Percentiles rank a stretch among this genome's conserved stretches.
Conservation (phyloP, 2,797 vertebrate genomes). For the Moxostoma hubbsi region DNA sequence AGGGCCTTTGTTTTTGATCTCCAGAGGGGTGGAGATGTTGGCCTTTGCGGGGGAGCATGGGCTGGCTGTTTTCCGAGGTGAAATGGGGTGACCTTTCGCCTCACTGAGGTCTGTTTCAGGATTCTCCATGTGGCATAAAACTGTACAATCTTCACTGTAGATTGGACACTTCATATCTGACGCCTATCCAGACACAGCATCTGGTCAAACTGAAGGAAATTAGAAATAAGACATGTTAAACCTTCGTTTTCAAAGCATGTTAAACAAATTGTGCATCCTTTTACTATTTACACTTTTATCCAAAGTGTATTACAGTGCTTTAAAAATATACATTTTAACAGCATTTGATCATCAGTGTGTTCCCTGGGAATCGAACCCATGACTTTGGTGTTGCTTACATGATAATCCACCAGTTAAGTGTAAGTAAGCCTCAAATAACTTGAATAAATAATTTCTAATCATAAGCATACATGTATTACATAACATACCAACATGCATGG, state of each 20-base stretch:
- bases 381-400: no score
- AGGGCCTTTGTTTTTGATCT: conserved; percentile 64
- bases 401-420: no score
- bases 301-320: no score
- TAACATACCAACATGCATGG: no score
- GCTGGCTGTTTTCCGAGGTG: conserved; percentile 64
- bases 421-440: no score
- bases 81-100: conserved; percentile 54
- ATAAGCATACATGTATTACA: no score
- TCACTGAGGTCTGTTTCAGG: conserved; percentile 9
- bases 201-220: conserved; percentile 16
- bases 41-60: conserved; percentile 27
- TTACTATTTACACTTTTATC: no score
- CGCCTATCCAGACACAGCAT: background rate
- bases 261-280: no score
- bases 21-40: conserved; percentile 40
- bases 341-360: no score
- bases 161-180: conserved; percentile 54
- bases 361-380: no score
- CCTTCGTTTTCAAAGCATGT: background rate
- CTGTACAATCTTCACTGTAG: conserved; percentile 15
- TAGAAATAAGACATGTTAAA: background rate
- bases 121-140: conserved; percentile 27
- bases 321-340: no score
- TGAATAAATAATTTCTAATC: no score